These are phyloP conservation scores for Heterocephalus glaber DNA, from an alignment of 2,113 vertebrate species.

Conservation along the genomic window DNA sequence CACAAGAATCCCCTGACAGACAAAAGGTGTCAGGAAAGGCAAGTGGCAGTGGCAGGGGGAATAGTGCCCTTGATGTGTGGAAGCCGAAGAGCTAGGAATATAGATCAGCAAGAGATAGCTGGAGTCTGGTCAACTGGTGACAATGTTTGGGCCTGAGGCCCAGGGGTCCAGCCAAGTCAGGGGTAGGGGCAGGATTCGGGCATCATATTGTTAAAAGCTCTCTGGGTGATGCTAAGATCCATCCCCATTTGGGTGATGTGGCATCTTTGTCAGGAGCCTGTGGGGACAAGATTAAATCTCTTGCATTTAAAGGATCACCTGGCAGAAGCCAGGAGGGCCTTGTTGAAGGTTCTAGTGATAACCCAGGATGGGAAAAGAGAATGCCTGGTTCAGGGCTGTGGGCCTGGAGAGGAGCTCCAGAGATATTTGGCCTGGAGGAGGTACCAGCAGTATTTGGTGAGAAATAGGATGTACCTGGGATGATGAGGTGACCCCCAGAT, in stretches of 20 bases:
- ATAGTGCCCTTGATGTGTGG: neutral
- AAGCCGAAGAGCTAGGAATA: neutral
- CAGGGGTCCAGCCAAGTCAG: too few species aligned
- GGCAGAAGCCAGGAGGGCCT: neutral
- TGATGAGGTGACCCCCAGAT: neutral
- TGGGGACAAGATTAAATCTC: neutral
- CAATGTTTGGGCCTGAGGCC: fast-evolving
- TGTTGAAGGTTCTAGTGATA: neutral
- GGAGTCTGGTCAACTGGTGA: neutral
- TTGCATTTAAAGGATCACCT: neutral
- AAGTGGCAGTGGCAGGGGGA: neutral
- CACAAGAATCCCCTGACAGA: neutral
- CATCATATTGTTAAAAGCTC: neutral
- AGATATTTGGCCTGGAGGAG: neutral
- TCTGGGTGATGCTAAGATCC: neutral
- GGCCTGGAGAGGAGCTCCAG: neutral
- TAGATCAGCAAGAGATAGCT: neutral
- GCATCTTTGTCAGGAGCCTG: neutral
- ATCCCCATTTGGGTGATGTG: neutral
- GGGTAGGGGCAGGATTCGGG: neutral
- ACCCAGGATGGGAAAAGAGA: neutral
- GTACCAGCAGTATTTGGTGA: neutral
- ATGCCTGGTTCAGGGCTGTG: neutral
- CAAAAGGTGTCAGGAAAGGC: neutral
- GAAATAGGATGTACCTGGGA: neutral